Base-by-base conservation (phyloP, 2,113 vertebrate species). In the Leptobrachium leishanense region DNA sequence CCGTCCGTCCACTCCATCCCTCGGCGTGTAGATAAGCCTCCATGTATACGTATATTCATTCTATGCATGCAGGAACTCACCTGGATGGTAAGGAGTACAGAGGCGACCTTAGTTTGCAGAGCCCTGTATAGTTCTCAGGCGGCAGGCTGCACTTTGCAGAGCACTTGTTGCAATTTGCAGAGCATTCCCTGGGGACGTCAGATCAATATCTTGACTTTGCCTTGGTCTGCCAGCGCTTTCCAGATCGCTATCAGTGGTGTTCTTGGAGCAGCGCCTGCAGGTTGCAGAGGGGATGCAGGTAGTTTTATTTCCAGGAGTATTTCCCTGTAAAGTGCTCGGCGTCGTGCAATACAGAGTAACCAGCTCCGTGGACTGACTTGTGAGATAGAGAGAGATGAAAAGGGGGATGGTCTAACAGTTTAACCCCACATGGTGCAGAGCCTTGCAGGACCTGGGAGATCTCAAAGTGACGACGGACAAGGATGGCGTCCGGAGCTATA, bases 401-500 rank as follows among this genome's bases (percentile, higher is more conserved):
- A 43, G 44, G 13, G 43, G 68, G 76, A 68, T 6, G 40, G 76
- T 68, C 20, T 68, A 53, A 78, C 50, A 53, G 12, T 63, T 71
- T 78, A 78, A 78, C 76, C 76, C 69, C 54, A 10, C 69, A 39
- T 5, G 40, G 69, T 50, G 46, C 6, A 72, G 46, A 72, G 43
- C 44, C 6, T 3, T 46, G 43, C 20, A 31, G 20, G 62, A 12
- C 55, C 9, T 15, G 10, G 55, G 9, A 59, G 55, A 15, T 8
- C 55, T 31, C 20, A 31, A 31, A 31, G 20, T 31, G 9, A 59
- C 13, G 46, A 50, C 4, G 46, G 4, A 8, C 8, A 50, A 50
- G 4, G 46, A 50, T 59, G 55, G 55, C 11, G 13, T 59, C 9
- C 11, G 39, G 62, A 64, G 62, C 62, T 8, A 50, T 8, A 10